Evolutionary conservation across 2,888 invertebrate genomes (phyloP), one percentile per base, ranked within the genome.

Genomic region (Drosophila merina): DNA sequence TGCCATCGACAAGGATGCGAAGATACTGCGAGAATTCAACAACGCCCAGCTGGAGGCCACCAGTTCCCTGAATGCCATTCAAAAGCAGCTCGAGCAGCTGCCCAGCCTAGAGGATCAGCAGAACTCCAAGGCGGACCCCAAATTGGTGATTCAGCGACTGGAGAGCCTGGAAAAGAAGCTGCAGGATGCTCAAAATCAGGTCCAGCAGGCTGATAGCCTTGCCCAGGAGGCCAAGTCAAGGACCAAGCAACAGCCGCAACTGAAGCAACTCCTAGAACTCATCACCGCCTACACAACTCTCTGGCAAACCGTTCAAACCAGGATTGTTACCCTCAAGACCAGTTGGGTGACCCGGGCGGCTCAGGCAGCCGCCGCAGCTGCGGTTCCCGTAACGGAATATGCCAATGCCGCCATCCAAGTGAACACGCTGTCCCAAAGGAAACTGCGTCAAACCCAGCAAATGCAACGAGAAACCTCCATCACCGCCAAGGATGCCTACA

Each of bases 401-500:
- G 94, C 94, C 12, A 96, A 97, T 83, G 94, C 94, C 0, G 94
- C 95, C 0, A 95, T 96, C 4, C 97, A 97, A 93, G 97, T 97
- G 1, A 95, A 97, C 88, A 97, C 97, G 0, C 91, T 97, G 42
- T 94, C 94, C 0, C 93, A 93, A 51, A 92, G 93, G 45, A 89
- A 88, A 51, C 25, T 86, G 28, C 82, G 86, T 0, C 89, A 89
- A 52, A 86, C 86, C 0, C 88, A 83, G 26, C 86, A 70, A 8
- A 70, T 94, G 48, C 92, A 93, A 48, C 92, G 93, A 20, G 94
- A 95, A 92, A 95, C 95, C 0, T 94, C 95, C 10, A 94, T 95
- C 69, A 96, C 96, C 44, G 95, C 96, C 4, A 95, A 96, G 90
- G 97, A 97, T 88, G 97, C 96, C 0, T 97, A 97, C 88, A 92